A percentile compares a stretch with the other conserved stretches of the same genome.
phyloP scores from a whole-genome alignment of 2,113 vertebrate species.

The Dendrocopos noguchii region DNA sequence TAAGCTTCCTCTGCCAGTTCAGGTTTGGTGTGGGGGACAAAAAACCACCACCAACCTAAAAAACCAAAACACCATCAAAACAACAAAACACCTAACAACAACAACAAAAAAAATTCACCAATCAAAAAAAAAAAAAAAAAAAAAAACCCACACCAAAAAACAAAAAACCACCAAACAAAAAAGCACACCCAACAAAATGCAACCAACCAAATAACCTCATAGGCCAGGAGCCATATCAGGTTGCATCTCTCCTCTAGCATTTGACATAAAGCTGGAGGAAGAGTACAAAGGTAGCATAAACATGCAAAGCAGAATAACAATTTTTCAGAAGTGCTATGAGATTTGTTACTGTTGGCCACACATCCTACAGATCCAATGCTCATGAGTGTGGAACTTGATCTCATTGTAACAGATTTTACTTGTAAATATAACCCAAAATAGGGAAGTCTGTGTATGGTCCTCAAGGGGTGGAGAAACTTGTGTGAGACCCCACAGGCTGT shows the following conservation, averaged over 20 bases:
- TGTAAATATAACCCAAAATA: neutral
- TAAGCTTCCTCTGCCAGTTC: neutral
- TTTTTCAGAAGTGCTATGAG: neutral
- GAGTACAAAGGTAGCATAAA: neutral
- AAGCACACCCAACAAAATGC: neutral
- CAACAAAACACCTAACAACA: neutral
- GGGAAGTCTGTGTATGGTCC: neutral
- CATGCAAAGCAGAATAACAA: neutral
- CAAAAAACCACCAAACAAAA: neutral
- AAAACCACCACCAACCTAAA: neutral
- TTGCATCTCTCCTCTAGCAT: neutral
- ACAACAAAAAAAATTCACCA: neutral
- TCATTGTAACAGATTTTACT: neutral
- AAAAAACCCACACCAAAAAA: no score
- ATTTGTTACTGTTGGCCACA: neutral
- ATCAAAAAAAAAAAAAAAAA: no score
- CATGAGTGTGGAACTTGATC: neutral
- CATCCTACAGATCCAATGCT: neutral
- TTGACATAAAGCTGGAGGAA: neutral
- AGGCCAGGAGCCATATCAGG: neutral
- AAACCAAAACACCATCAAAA: no score
- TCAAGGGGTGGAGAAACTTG: neutral
- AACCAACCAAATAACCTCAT: neutral
- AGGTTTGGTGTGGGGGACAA: neutral
- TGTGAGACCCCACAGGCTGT: accelerated